Percentiles rank a stretch among this genome's conserved stretches.
phyloP scores from a whole-genome alignment of 2,113 vertebrate species.

The Mellivora capensis region DNA sequence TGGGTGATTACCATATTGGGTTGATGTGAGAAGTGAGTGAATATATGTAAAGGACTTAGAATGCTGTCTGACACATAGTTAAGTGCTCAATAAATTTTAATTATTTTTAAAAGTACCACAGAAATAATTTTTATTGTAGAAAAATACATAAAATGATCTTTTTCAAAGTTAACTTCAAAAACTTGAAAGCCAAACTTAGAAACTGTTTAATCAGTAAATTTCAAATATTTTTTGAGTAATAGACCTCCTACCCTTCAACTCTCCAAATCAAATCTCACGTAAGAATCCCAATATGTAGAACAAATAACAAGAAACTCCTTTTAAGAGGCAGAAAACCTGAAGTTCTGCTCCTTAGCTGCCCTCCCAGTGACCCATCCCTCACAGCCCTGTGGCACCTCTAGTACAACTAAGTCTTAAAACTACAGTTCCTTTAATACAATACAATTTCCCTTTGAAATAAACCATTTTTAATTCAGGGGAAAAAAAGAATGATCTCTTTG shows the following conservation, averaged over 20 bases:
- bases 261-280: not conserved
- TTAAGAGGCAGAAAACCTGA: not conserved
- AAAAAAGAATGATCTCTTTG: not conserved
- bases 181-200: not conserved
- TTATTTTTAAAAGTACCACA: not conserved
- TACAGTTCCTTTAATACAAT: constrained; percentile 3
- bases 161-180: constrained; percentile 22
- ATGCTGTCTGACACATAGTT: not conserved
- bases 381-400: not conserved
- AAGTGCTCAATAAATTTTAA: not conserved
- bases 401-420: not conserved
- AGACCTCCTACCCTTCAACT: not conserved
- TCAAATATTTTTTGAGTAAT: not conserved
- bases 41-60: not conserved
- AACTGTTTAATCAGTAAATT: not conserved
- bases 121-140: constrained; percentile 1
- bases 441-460: not conserved
- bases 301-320: not conserved
- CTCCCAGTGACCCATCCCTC: not conserved
- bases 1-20: not conserved
- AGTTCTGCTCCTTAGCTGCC: not conserved
- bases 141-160: not conserved
- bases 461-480: not conserved
- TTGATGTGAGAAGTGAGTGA: not conserved
- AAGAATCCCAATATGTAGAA: not conserved